Conservation (phyloP, 1,140 invertebrate genomes). For the Drosophila fuyamai region DNA sequence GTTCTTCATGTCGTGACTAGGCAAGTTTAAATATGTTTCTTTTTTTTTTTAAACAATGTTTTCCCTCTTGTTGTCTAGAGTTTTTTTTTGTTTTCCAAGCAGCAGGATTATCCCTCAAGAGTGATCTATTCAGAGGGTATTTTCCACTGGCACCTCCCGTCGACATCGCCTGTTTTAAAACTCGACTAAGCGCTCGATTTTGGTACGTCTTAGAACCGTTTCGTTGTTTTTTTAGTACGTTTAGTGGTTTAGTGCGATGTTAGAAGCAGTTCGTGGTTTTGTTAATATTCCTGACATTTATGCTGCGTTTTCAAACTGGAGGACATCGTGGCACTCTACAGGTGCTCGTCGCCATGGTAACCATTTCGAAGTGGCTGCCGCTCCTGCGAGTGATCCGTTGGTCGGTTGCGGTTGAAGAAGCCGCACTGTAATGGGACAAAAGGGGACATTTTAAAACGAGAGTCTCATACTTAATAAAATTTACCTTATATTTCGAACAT, state of each 20-base stretch:
- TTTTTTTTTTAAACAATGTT: conserved; percentile 15
- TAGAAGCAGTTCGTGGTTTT: conserved; percentile 58
- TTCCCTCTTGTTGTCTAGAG: background rate
- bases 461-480: no score
- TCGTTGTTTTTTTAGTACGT: conserved; percentile 54
- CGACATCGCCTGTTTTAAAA: conserved; percentile 54
- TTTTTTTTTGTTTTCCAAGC: background rate
- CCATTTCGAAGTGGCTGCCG: conserved; percentile 92
- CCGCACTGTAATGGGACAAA: conserved; percentile 89
- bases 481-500: no score
- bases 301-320: conserved; percentile 3
- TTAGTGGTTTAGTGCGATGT: conserved; percentile 66
- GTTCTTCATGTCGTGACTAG: conserved; percentile 81
- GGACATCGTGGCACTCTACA: conserved; percentile 47
- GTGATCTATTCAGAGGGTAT: background rate
- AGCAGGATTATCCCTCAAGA: conserved; percentile 10
- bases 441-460: background rate
- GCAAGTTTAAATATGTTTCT: conserved; percentile 64
- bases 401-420: conserved; percentile 96
- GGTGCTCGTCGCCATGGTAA: conserved; percentile 88
- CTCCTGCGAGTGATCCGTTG: conserved; percentile 90
- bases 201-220: conserved; percentile 41
- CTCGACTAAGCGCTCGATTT: conserved; percentile 50
- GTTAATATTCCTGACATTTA: conserved; percentile 30
- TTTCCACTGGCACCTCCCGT: conserved; percentile 1